phyloP scores from a whole-genome alignment of 2,797 vertebrate species.

The Emydoidea blandingii region DNA sequence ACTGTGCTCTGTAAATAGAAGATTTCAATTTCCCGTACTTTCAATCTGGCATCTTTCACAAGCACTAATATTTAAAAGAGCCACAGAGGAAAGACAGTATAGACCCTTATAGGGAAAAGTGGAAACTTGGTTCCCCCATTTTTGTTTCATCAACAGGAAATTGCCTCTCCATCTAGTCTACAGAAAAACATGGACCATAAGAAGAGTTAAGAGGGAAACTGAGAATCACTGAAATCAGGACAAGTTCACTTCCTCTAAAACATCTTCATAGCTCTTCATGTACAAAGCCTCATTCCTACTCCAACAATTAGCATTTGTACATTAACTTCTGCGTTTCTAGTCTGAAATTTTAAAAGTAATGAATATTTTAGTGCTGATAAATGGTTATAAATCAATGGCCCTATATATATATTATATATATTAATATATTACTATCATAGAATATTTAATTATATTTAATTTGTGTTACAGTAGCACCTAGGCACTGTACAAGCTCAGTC shows the following conservation, averaged over 20 bases:
- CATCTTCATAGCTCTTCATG: not conserved
- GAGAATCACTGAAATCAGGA: not conserved
- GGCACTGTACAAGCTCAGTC: conserved; percentile 16
- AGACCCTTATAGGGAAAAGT: not conserved
- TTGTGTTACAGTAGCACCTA: conserved; percentile 13
- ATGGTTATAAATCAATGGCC: not conserved
- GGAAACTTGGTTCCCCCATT: not conserved
- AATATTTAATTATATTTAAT: conserved; percentile 28
- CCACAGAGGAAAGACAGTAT: rapidly evolving
- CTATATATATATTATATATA: conserved; percentile 9
- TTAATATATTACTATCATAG: no score
- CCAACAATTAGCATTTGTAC: not conserved
- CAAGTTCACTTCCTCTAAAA: not conserved
- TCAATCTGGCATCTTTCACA: not conserved
- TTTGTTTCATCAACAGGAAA: not conserved
- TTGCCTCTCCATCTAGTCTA: not conserved
- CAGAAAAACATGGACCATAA: not conserved
- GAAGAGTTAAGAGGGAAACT: not conserved
- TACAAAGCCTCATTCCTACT: not conserved
- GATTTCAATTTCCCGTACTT: not conserved
- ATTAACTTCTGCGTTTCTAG: not conserved
- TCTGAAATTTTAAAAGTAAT: not conserved
- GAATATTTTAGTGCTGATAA: conserved; percentile 53
- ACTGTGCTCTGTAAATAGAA: not conserved
- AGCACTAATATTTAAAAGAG: not conserved